phyloP scores from a whole-genome alignment of 1,140 invertebrate species.

The Cotesia typhae region DNA sequence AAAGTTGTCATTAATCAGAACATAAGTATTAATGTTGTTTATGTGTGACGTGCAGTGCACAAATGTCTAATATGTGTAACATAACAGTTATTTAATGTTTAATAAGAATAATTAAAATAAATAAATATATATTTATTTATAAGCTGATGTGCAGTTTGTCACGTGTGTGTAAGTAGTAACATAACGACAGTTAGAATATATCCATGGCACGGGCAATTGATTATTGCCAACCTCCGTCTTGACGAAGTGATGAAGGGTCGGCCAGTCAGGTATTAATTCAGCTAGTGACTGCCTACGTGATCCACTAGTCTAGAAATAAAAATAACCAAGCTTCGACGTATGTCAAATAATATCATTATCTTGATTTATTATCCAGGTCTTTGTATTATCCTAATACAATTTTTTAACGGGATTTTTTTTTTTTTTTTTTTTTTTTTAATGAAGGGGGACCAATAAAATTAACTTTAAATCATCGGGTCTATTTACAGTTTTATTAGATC shows the following conservation, averaged over 20 bases:
- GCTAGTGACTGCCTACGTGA: conserved; percentile 88
- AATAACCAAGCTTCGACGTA: conserved; percentile 29
- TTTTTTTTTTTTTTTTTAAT: not conserved
- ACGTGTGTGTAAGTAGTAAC: not conserved
- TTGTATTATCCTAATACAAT: conserved; percentile 3
- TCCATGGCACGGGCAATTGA: conserved; percentile 45
- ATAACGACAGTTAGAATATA: conserved; percentile 26
- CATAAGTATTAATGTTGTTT: too few relatives aligned
- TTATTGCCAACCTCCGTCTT: conserved; percentile 75
- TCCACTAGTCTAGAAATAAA: conserved; percentile 70
- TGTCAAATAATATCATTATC: not conserved
- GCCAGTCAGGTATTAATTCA: conserved; percentile 96
- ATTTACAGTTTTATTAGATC: too few relatives aligned
- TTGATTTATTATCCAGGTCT: conserved; percentile 1
- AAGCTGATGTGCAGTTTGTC: conserved; percentile 4
- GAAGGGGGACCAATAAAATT: not conserved
- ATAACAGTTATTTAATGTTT: too few relatives aligned
- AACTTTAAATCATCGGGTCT: too few relatives aligned
- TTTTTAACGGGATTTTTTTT: not conserved
- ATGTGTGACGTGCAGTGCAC: too few relatives aligned
- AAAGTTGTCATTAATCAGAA: too few relatives aligned
- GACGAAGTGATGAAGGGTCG: conserved; percentile 87
- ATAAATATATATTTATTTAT: not conserved
- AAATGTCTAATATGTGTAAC: too few relatives aligned
- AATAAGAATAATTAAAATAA: too few relatives aligned